phyloP scores from a whole-genome alignment of 1,140 invertebrate genomes.

The Phortica variegata region DNA sequence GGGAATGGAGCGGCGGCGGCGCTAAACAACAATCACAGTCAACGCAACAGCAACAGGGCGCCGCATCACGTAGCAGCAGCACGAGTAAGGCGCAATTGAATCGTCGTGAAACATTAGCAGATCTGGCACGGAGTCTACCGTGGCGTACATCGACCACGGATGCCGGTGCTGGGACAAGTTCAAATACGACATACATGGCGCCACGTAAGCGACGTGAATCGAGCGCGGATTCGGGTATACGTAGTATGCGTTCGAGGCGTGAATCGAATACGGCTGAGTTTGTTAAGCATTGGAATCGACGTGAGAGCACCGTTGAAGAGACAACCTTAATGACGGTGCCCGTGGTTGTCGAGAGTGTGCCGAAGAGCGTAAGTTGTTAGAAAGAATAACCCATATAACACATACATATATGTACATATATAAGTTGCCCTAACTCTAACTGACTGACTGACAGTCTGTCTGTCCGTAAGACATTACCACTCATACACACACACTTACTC shows the following conservation, averaged over 20 bases:
- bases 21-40: constrained; percentile 55
- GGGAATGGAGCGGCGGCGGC: constrained; percentile 79
- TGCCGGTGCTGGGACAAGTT: constrained; percentile 50
- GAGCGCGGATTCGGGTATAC: constrained; percentile 79
- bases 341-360: constrained; percentile 36
- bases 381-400: not conserved
- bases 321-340: constrained; percentile 24
- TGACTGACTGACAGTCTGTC: too few relatives aligned
- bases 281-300: constrained; percentile 67
- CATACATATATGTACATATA: not conserved
- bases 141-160: constrained; percentile 68
- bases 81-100: constrained; percentile 69
- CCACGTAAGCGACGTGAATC: constrained; percentile 74
- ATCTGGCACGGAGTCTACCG: constrained; percentile 73
- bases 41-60: constrained; percentile 26
- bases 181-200: constrained; percentile 58
- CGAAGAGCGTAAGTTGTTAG: constrained; percentile 43
- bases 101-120: constrained; percentile 80
- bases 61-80: constrained; percentile 25
- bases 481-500: too few relatives aligned
- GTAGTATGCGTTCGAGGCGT: constrained; percentile 70
- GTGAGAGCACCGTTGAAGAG: constrained; percentile 58
- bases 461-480: too few relatives aligned
- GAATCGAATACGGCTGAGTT: constrained; percentile 76
- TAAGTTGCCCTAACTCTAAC: too few relatives aligned